Percentiles rank a stretch among this genome's conserved stretches.
phyloP scores from a whole-genome alignment of 2,888 invertebrate species.

The Platerodrilus igneus region DNA sequence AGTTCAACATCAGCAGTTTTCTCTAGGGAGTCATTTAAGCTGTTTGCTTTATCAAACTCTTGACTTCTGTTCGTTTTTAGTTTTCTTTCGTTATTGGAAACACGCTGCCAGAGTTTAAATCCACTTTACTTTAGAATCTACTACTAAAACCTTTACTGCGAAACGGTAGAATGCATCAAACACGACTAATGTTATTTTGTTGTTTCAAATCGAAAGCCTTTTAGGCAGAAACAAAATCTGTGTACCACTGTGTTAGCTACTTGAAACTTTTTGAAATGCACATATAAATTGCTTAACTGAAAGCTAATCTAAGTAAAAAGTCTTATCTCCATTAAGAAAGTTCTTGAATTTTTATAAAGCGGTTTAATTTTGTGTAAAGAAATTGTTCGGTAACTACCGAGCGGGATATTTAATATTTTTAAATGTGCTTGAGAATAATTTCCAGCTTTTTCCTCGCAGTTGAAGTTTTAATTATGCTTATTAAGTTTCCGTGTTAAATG shows the following conservation, averaged over 20 bases:
- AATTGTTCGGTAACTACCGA: constrained; percentile 31
- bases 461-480: constrained; percentile 41
- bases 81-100: constrained; percentile 36
- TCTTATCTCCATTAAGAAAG: constrained; percentile 16
- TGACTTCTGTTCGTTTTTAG: constrained; percentile 35
- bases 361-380: constrained; percentile 33
- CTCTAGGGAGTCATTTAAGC: constrained; percentile 38
- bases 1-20: constrained; percentile 23
- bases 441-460: constrained; percentile 30
- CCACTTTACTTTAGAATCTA: constrained; percentile 14
- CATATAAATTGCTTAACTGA: no score
- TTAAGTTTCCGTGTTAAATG: constrained; percentile 40
- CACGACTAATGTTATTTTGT: constrained; percentile 28
- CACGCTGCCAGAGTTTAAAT: constrained; percentile 29
- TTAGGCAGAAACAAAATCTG: constrained; percentile 16
- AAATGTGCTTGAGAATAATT: constrained; percentile 31
- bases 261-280: no score
- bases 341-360: constrained; percentile 22
- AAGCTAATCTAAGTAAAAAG: no score
- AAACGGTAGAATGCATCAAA: constrained; percentile 22
- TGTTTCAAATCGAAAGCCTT: constrained; percentile 25
- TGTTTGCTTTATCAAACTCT: constrained; percentile 40
- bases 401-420: constrained; percentile 37
- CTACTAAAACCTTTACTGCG: constrained; percentile 19
- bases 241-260: no score